Evolutionary conservation across 2,888 invertebrate genomes (phyloP).

Genomic region (Auanema freiburgensis): DNA sequence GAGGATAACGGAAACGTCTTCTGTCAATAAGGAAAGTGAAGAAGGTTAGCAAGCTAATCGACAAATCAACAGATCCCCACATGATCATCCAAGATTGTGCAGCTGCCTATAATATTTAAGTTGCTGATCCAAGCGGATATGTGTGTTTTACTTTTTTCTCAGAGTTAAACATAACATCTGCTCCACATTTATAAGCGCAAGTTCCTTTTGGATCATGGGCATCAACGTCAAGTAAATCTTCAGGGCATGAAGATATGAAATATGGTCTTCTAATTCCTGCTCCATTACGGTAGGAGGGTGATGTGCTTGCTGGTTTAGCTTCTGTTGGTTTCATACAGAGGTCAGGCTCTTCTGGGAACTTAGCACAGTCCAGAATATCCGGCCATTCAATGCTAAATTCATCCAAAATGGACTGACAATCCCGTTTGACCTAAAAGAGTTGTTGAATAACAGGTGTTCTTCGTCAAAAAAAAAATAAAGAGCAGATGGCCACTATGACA

Average conservation of each 20-base stretch:
- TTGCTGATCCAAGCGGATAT: background rate
- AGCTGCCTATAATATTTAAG: conserved; percentile 30
- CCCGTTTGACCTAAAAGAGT: conserved; percentile 64
- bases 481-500: too few species aligned
- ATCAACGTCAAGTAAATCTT: conserved; percentile 57
- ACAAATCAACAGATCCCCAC: conserved; percentile 86
- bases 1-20: conserved; percentile 92
- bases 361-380: conserved; percentile 77
- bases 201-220: conserved; percentile 45
- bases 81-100: conserved; percentile 82
- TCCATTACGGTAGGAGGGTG: too few species aligned
- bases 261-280: conserved; percentile 10
- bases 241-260: conserved; percentile 46
- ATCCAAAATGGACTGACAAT: conserved; percentile 76
- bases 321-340: conserved; percentile 75
- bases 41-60: conserved; percentile 82
- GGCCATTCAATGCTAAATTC: conserved; percentile 75
- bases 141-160: conserved; percentile 28
- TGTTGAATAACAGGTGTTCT: conserved; percentile 3
- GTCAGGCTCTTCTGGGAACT: conserved; percentile 75
- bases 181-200: conserved; percentile 56
- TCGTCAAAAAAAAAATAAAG: too few species aligned
- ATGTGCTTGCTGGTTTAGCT: background rate
- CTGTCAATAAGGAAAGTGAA: conserved; percentile 89
- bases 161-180: conserved; percentile 67